A percentile compares a stretch with the other conserved stretches of the same genome.
Conservation (phyloP, 37 sponge, comb jelly and placozoan species). For the Dysidea cf. avara region DNA sequence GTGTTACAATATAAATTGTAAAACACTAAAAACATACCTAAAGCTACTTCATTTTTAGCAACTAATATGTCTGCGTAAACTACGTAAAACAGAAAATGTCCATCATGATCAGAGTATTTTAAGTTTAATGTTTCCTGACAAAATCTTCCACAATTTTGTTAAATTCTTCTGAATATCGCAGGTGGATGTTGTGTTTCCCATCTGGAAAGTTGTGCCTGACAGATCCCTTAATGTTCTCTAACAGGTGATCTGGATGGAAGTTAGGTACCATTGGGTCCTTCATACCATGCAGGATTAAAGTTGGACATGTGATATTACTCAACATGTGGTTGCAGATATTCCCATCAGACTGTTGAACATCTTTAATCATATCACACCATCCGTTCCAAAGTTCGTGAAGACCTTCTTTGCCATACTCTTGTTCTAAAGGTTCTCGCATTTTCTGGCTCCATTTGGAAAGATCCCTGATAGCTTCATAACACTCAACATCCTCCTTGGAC, state of each 20-base stretch:
- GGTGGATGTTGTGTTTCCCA: conserved; percentile 72
- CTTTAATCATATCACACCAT: conserved; percentile 46
- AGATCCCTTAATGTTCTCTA: conserved; percentile 18
- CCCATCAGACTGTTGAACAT: conserved; percentile 38
- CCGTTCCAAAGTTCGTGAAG: conserved; percentile 50
- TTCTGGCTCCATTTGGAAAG: conserved; percentile 45
- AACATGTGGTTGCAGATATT: conserved; percentile 44
- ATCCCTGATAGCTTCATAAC: conserved; percentile 46
- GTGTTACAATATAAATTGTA: too few species aligned
- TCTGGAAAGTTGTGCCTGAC: conserved; percentile 19
- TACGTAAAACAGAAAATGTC: too few species aligned
- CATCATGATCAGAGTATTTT: too few species aligned
- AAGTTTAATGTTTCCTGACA: too few species aligned
- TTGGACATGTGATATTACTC: conserved; percentile 35
- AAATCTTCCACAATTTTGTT: conserved; percentile 57
- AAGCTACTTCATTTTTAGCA: too few species aligned
- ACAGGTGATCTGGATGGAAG: conserved; percentile 50
- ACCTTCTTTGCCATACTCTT: too few species aligned
- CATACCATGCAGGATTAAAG: conserved; percentile 67
- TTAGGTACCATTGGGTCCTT: conserved; percentile 52
- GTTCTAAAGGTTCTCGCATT: conserved; percentile 33
- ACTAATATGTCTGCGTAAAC: too few species aligned
- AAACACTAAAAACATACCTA: too few species aligned
- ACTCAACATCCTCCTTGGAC: conserved; percentile 45
- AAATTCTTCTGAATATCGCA: conserved; percentile 56